Conservation (phyloP, 1,140 invertebrate species). For the Manduca sexta region DNA sequence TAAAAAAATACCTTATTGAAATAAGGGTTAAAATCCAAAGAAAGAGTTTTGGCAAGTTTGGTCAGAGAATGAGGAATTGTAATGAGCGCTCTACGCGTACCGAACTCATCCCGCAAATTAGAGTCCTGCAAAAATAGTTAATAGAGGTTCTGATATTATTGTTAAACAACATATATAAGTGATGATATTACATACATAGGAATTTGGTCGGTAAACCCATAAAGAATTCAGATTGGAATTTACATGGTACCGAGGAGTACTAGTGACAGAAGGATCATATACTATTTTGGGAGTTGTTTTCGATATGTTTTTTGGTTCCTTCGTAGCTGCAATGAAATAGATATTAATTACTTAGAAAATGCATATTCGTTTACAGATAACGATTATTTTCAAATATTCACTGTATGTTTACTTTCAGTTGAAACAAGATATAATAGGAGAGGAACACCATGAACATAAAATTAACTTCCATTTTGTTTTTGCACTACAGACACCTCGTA, state of each 20-base stretch:
- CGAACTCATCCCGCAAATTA: conserved; percentile 9
- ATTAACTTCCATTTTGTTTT: too few relatives aligned
- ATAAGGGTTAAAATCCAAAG: conserved; percentile 35
- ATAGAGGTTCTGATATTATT: background rate
- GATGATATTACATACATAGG: conserved; percentile 22
- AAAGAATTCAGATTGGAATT: conserved; percentile 30
- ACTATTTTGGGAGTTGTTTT: background rate
- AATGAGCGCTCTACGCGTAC: conserved; percentile 11
- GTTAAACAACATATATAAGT: too few relatives aligned
- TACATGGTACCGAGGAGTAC: background rate
- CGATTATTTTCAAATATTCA: background rate
- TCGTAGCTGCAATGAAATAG: background rate
- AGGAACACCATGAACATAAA: too few relatives aligned
- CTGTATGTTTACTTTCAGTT: background rate
- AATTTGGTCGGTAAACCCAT: conserved; percentile 27
- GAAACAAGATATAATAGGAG: too few relatives aligned
- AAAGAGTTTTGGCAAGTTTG: conserved; percentile 37
- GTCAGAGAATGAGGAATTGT: conserved; percentile 28
- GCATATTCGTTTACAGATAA: too few relatives aligned
- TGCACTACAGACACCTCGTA: too few relatives aligned
- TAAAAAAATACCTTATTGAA: conserved; percentile 49
- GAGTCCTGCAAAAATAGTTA: conserved; percentile 23
- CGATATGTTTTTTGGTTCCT: background rate
- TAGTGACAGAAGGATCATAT: background rate
- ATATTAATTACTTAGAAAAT: too few relatives aligned